phyloP scores from a whole-genome alignment of 2,888 invertebrate genomes.

The Cremastinae sp. region DNA sequence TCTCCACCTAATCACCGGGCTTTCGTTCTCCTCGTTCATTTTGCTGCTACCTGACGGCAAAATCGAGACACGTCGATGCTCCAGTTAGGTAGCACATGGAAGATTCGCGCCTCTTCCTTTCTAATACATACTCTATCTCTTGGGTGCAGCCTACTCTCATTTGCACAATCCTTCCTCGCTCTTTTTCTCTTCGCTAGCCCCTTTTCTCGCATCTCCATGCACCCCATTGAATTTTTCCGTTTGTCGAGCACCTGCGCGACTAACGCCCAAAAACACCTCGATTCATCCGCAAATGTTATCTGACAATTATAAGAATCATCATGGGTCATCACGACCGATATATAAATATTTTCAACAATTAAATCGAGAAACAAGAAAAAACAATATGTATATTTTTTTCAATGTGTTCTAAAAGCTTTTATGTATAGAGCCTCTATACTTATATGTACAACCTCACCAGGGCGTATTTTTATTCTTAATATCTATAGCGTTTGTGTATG shows the following conservation, averaged over 20 bases:
- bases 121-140: slow-evolving; percentile 19
- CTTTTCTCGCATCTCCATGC: no score
- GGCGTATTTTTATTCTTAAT: no score
- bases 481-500: no score
- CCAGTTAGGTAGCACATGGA: slow-evolving; percentile 53
- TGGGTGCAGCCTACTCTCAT: slow-evolving; percentile 10
- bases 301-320: no score
- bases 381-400: no score
- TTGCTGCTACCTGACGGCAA: slow-evolving; percentile 16
- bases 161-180: slow-evolving; percentile 34
- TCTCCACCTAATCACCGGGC: slow-evolving; percentile 59
- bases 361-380: no score
- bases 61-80: slow-evolving; percentile 46
- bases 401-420: no score
- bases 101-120: slow-evolving; percentile 5
- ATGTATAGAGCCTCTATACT: no score
- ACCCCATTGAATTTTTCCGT: no score
- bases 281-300: background rate
- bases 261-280: slow-evolving; percentile 13
- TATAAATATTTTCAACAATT: no score
- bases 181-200: slow-evolving; percentile 14
- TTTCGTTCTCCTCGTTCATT: slow-evolving; percentile 49
- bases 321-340: no score
- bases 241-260: slow-evolving; percentile 54
- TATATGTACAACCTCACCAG: no score